Conservation (phyloP, 2,797 vertebrate genomes). For the Hafferia zeledoni region DNA sequence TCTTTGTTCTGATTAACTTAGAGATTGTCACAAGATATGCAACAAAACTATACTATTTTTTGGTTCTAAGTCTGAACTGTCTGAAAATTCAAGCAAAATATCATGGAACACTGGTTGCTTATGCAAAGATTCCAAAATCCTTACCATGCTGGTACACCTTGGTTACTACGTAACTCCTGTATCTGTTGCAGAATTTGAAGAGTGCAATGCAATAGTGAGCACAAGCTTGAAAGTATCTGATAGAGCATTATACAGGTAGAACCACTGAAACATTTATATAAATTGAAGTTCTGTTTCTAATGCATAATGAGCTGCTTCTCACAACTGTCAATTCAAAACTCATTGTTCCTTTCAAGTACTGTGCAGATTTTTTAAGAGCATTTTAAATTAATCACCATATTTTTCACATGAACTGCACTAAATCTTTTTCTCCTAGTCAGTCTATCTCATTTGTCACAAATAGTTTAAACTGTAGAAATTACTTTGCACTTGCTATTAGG, state of each 20-base stretch:
- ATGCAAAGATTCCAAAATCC: neutral
- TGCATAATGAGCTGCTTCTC: neutral
- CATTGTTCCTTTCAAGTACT: neutral
- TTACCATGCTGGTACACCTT: neutral
- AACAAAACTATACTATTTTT: neutral
- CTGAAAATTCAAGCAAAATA: neutral
- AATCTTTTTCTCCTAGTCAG: neutral
- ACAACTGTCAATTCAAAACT: neutral
- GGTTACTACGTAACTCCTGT: neutral
- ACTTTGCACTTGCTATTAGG: neutral
- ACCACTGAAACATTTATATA: neutral
- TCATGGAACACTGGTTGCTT: neutral
- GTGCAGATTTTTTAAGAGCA: neutral
- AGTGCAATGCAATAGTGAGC: neutral
- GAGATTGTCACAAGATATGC: neutral
- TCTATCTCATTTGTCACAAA: neutral
- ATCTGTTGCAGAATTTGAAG: neutral
- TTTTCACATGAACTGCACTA: neutral
- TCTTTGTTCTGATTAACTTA: neutral
- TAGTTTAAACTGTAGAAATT: neutral
- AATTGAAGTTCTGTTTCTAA: slow-evolving; percentile 10
- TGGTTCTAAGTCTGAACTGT: neutral
- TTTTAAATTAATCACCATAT: neutral
- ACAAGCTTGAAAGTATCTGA: neutral
- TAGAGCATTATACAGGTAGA: neutral